Conservation (phyloP, 2,888 invertebrate species). For the Theretra japonica region DNA sequence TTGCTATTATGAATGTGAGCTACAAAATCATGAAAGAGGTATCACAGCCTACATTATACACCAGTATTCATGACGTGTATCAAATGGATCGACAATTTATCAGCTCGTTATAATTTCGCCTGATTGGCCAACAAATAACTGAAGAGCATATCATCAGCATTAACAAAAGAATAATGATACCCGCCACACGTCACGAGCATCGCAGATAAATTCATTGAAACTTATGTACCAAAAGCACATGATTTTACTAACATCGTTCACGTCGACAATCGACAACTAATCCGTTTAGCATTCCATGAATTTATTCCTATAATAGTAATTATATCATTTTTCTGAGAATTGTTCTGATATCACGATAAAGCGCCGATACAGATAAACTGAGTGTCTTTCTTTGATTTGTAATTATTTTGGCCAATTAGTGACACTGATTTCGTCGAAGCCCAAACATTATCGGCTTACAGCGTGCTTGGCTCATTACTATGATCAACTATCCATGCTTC, state of each 20-base stretch:
- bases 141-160: no score
- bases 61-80: no score
- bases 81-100: no score
- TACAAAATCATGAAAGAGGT: no score
- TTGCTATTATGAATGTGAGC: no score
- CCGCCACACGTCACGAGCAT: no score
- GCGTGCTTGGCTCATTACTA: no score
- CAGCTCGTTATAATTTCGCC: no score
- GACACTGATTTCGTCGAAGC: neutral
- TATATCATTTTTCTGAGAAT: conserved; percentile 8
- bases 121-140: no score
- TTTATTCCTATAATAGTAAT: conserved; percentile 1
- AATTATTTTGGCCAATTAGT: neutral
- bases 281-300: conserved; percentile 18
- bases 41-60: no score
- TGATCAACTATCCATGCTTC: no score
- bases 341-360: neutral
- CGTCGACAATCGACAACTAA: neutral
- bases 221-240: neutral
- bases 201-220: neutral
- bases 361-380: neutral
- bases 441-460: neutral
- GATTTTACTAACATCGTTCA: neutral
- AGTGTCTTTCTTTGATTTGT: conserved; percentile 17
- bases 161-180: no score